Evolutionary conservation across 2,797 vertebrate species (phyloP).

Genomic region (Champsocephalus esox): DNA sequence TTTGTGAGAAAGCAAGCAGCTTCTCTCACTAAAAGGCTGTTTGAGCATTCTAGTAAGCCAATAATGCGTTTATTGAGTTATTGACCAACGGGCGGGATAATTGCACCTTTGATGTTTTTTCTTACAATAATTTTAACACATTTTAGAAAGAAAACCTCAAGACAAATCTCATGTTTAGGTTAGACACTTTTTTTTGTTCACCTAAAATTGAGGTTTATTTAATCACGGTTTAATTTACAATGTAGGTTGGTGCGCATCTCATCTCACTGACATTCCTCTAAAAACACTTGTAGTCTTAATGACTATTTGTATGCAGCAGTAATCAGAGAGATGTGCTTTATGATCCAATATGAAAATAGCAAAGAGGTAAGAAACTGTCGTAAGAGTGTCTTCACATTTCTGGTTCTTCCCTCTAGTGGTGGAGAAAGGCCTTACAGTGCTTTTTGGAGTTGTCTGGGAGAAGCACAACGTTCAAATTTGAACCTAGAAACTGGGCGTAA

Average conservation of each 20-base stretch:
- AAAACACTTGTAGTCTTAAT: background rate
- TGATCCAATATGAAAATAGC: no score
- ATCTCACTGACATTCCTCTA: background rate
- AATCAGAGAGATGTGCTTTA: background rate
- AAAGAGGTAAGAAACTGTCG: no score
- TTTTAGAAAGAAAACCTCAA: no score
- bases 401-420: conserved; percentile 39
- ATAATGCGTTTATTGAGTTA: conserved; percentile 1
- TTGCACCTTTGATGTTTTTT: no score
- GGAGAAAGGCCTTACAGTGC: conserved; percentile 1
- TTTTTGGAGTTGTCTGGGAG: no score
- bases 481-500: no score
- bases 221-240: background rate
- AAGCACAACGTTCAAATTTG: no score
- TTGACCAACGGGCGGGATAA: background rate
- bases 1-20: conserved; percentile 1
- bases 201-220: no score
- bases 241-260: background rate
- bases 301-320: background rate
- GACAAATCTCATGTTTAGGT: no score
- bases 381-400: no score
- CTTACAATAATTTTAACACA: no score
- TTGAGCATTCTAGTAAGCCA: conserved; percentile 14
- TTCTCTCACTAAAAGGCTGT: background rate
- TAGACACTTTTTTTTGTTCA: no score